Percentiles rank a stretch among this genome's conserved stretches.
Conservation (phyloP, 2,797 vertebrate species). For the Carduelis carduelis region DNA sequence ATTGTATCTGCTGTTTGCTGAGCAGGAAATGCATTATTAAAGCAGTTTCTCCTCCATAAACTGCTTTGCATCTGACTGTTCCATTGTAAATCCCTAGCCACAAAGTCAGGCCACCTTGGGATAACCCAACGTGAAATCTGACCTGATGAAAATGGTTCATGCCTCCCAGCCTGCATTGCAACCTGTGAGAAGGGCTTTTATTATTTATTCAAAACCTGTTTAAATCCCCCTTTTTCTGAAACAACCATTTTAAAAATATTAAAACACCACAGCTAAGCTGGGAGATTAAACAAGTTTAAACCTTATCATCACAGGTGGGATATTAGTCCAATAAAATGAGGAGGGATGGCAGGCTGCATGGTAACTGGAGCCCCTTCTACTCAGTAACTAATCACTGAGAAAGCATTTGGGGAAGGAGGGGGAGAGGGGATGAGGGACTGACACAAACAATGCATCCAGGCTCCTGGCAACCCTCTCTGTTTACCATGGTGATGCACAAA, state of each 20-base stretch:
- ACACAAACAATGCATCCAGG: slow-evolving; percentile 42
- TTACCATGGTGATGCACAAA: slow-evolving; percentile 67
- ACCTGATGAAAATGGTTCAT: slow-evolving; percentile 54
- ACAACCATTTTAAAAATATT: slow-evolving; percentile 71
- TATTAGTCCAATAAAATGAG: slow-evolving; percentile 58
- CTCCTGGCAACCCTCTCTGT: slow-evolving; percentile 61
- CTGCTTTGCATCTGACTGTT: slow-evolving; percentile 53
- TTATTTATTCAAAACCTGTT: slow-evolving; percentile 66
- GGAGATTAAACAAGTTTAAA: slow-evolving; percentile 71
- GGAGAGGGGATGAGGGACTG: slow-evolving; percentile 6
- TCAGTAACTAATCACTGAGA: slow-evolving; percentile 68
- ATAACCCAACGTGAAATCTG: slow-evolving; percentile 52
- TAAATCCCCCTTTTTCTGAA: slow-evolving; percentile 63
- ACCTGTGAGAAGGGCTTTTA: slow-evolving; percentile 61
- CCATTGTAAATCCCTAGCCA: slow-evolving; percentile 41
- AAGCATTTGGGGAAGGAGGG: slow-evolving; percentile 61
- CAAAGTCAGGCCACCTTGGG: slow-evolving; percentile 63
- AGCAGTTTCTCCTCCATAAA: slow-evolving; percentile 51
- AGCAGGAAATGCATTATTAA: slow-evolving; percentile 67
- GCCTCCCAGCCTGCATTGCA: slow-evolving; percentile 46
- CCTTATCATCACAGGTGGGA: slow-evolving; percentile 64
- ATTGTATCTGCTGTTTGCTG: slow-evolving; percentile 58
- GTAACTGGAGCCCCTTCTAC: slow-evolving; percentile 64
- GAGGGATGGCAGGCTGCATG: slow-evolving; percentile 31
- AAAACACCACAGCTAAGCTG: slow-evolving; percentile 65